These are phyloP conservation scores for Dipodomys merriami DNA, from an alignment of 2,113 vertebrate species.

Conservation along the genomic window DNA sequence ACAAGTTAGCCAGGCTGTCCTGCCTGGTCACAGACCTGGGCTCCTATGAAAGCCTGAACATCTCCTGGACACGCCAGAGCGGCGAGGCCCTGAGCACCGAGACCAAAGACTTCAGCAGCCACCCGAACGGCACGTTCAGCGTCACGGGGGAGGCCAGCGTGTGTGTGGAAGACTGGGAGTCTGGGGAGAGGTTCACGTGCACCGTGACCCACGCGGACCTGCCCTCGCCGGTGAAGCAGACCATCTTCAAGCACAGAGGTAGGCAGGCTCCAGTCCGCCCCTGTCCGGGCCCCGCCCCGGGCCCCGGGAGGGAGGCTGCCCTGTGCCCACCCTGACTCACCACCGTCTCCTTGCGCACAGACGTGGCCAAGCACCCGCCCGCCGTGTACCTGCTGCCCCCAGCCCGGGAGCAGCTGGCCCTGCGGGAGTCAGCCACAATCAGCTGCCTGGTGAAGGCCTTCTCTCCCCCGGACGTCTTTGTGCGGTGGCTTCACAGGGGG, in stretches of 20 bases:
- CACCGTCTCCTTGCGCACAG: conserved; percentile 16
- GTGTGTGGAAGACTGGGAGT: conserved; percentile 80
- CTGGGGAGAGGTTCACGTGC: conserved; percentile 25
- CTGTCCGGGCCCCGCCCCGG: accelerated
- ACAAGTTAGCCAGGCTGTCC: conserved; percentile 67
- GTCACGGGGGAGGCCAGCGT: conserved; percentile 40
- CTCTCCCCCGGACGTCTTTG: conserved; percentile 48
- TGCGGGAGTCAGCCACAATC: conserved; percentile 62
- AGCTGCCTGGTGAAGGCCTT: conserved; percentile 79
- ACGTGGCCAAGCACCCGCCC: accelerated
- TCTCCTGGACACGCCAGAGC: conserved; percentile 55
- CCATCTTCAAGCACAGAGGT: conserved; percentile 62
- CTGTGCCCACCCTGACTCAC: not conserved
- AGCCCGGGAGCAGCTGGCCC: conserved; percentile 69
- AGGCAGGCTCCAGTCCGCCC: not conserved
- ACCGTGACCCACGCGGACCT: conserved; percentile 70
- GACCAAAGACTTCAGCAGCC: accelerated
- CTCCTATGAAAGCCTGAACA: not conserved
- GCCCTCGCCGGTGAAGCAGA: not conserved
- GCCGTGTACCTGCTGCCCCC: conserved; percentile 76
- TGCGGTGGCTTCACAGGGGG: conserved; percentile 77
- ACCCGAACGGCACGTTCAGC: conserved; percentile 36
- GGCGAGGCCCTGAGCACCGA: not conserved
- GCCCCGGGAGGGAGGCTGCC: accelerated
- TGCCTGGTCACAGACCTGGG: conserved; percentile 77